Evolutionary conservation across 1,140 invertebrate species (phyloP), one percentile per base, ranked within the genome.

Genomic region (Argopecten irradians): DNA sequence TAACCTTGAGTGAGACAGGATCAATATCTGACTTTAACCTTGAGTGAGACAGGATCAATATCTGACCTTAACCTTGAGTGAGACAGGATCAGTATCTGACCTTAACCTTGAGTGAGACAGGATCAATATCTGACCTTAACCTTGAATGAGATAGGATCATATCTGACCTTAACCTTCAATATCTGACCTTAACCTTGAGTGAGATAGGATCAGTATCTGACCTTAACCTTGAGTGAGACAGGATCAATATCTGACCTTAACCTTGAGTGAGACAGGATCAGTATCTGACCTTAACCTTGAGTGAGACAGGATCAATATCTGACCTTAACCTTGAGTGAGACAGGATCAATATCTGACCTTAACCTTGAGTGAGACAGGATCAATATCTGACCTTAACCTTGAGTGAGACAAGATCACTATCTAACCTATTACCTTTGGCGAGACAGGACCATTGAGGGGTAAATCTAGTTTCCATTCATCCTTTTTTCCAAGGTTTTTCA

Each of bases 381-480:
- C 55, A 71, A 11, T 14, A 16, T 28, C 1, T 1, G n/a, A 71
- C 28, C 5, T 71, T 7, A 28, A 71, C 55, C 28, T 71, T 71
- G 7, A n/a, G 55, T 71, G 19, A n/a, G 55, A 71, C 55, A 71
- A 71, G n/a, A 28, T 11, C 55, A 28, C 22, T n/a, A 11, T 19
- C 1, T 28, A 11, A 71, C 28, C 1, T 28, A n/a, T 28, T 71
- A 89, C 82, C 82, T 86, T 84, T 82, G n/a, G 82, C 22, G 43
- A 82, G 34, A 83, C 22, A 41, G 88, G 34, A 13, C 88, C 90
- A 55, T 36, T 82, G 19, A 89, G n/a, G 7, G 91, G 91, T 35
- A 92, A 85, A 41, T 90, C 86, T 34, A 93, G 83, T 83, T 91
- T 92, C 92, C 92, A 93, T 85, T 91, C 89, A 90, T 93, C 91